A percentile compares a stretch with the other conserved stretches of the same genome.
Conservation (phyloP, 2,113 vertebrate genomes). For the Panthera tigris region DNA sequence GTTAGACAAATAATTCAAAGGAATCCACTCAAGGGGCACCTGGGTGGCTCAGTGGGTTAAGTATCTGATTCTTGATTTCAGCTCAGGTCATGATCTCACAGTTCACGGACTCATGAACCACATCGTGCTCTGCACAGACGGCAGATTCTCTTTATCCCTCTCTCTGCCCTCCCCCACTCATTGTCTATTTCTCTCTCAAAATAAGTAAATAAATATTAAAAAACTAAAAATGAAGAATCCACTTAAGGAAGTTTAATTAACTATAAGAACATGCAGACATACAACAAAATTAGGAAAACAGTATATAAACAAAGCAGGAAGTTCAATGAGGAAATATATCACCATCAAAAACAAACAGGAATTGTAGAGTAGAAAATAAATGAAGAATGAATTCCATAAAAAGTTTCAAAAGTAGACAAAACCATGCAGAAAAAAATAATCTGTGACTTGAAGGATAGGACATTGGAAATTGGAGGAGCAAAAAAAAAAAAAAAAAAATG, state of each 20-base stretch:
- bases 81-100: too few species aligned
- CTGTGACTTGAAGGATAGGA: neutral
- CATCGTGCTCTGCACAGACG: too few species aligned
- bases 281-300: neutral
- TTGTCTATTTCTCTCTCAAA: too few species aligned
- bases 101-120: too few species aligned
- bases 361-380: neutral
- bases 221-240: too few species aligned
- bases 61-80: too few species aligned
- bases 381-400: neutral
- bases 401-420: neutral
- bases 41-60: too few species aligned
- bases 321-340: neutral
- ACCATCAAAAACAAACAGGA: neutral
- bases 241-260: neutral
- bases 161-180: too few species aligned
- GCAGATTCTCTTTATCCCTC: too few species aligned
- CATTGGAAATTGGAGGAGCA: neutral
- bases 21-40: neutral
- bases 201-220: too few species aligned
- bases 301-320: neutral
- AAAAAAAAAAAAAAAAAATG: neutral
- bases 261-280: neutral
- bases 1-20: neutral
- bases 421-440: neutral